phyloP scores from a whole-genome alignment of 1,140 invertebrate species.

The Halictus rubicundus region DNA sequence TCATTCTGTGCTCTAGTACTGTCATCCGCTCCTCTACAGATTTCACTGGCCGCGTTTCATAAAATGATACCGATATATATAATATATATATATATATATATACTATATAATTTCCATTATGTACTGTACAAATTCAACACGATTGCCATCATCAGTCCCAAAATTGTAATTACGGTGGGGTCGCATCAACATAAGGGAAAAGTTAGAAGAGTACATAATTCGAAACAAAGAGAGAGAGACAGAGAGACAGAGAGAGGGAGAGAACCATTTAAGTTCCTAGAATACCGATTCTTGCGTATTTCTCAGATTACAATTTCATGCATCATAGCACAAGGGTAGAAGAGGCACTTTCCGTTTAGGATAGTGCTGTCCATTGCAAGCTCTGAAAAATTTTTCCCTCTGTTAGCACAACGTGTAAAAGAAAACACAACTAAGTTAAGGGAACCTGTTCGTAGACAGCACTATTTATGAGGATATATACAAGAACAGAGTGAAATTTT shows the following conservation, averaged over 20 bases:
- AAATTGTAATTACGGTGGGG: slow-evolving; percentile 32
- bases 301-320: background rate
- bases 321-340: slow-evolving; percentile 40
- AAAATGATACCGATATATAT: slow-evolving; percentile 39
- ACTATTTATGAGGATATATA: background rate
- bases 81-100: slow-evolving; percentile 35
- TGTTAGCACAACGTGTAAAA: background rate
- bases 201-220: slow-evolving; percentile 19
- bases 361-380: background rate
- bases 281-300: background rate
- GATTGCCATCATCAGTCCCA: slow-evolving; percentile 36
- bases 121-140: slow-evolving; percentile 60
- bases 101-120: slow-evolving; percentile 47
- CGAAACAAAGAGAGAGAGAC: slow-evolving; percentile 3
- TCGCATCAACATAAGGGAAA: slow-evolving; percentile 9
- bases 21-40: slow-evolving; percentile 33
- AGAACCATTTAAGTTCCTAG: slow-evolving; percentile 14
- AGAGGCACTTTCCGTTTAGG: slow-evolving; percentile 44
- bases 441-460: background rate
- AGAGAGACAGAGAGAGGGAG: background rate
- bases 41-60: slow-evolving; percentile 51
- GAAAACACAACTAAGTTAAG: background rate
- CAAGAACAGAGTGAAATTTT: slow-evolving; percentile 3
- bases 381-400: background rate
- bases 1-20: slow-evolving; percentile 13